phyloP scores from a whole-genome alignment of 2,113 vertebrate species.

The Rhombomys opimus region DNA sequence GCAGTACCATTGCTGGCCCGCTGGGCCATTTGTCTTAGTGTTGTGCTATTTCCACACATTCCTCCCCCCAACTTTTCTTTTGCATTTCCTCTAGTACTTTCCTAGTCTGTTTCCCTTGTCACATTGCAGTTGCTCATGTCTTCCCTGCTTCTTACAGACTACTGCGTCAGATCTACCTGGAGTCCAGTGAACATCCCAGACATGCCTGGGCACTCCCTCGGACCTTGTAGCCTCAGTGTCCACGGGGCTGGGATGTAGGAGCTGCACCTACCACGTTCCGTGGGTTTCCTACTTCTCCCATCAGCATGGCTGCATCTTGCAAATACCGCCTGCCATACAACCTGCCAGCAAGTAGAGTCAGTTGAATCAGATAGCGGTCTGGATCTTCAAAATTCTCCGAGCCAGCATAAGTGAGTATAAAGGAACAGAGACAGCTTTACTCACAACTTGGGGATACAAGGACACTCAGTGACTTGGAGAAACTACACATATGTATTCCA shows the following conservation, averaged over 20 bases:
- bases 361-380: background rate
- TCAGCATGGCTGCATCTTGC: background rate
- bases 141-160: background rate
- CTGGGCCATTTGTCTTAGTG: background rate
- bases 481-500: background rate
- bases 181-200: rapidly evolving
- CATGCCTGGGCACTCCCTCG: background rate
- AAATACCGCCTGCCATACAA: background rate
- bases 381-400: background rate
- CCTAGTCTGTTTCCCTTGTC: background rate
- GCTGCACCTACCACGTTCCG: background rate
- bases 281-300: background rate
- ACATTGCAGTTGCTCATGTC: background rate
- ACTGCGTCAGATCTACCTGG: background rate
- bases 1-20: background rate
- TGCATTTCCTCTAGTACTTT: background rate
- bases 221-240: too few relatives aligned
- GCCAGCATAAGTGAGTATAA: background rate
- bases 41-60: background rate
- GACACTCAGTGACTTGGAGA: background rate
- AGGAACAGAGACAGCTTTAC: background rate
- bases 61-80: background rate
- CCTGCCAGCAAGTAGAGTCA: background rate
- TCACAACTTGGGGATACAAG: background rate
- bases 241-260: too few relatives aligned